Base-by-base conservation (phyloP, 2,888 invertebrate species). In the Drosophila robusta region DNA sequence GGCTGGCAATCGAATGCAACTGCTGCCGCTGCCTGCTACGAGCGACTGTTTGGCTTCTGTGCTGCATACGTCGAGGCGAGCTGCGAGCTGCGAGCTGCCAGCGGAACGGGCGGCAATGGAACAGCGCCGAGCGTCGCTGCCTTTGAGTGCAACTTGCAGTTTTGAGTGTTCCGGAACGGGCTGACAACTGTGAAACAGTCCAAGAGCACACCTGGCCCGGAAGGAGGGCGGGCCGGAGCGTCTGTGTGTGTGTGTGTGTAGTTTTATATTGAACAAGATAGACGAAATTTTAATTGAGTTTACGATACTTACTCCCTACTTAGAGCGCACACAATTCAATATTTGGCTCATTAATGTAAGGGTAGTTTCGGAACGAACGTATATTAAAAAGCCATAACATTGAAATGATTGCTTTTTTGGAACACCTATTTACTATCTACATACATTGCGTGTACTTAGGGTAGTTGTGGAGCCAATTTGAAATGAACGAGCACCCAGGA, bases 231-330 rank as follows among this genome's bases (percentile, higher is more conserved):
- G 8, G 44, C 4, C 6, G n/a, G 12, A 1, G 14, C 18, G 36
- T 14, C 38, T 24, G 4, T 12, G 8, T 29, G 41, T 44, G 39
- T n/a, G 44, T 41, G 47, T 16, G 61, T 11, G 29, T 63, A 46
- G 32, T 62, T 62, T 47, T 47, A 54, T 34, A 55, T 52, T 24
- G 47, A 34, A 49, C 42, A 44, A 22, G 36, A 47, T 75, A 82
- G 70, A 60, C 83, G 58, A 70, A 79, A 68, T 77, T 80, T 82
- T 77, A 80, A 83, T 86, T 87, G 80, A 69, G 63, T 77, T 72
- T 69, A 62, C 50, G 68, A 57, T 69, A 77, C 57, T 41, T 54
- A 29, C 45, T 58, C 49, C 50, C 41, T 58, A 51, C 62, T 56
- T 70, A 47, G 18, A 38, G 44, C 26, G 57, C 56, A 63, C 49